Base-by-base conservation (phyloP, 2,113 vertebrate species). In the Anhinga anhinga region DNA sequence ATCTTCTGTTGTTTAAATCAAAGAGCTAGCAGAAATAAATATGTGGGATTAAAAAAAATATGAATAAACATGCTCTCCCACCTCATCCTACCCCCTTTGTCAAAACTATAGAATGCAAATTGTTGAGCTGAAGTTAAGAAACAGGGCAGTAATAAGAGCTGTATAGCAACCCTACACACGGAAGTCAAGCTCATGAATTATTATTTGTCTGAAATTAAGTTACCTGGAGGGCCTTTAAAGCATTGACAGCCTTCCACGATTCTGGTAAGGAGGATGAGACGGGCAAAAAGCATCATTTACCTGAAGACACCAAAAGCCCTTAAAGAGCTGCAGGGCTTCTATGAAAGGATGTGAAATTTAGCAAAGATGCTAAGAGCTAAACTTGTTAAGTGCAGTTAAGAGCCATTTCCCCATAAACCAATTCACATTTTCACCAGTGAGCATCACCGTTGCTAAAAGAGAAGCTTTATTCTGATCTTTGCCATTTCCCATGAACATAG, bases 1-100 rank as follows among this genome's bases (percentile, higher is more conserved):
- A 53, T 92, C 72, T 93, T 95, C 86, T 95, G 94, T 61, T 94
- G 86, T 86, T 93, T 92, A 95, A 92, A 97, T 95, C 96, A 95
- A 90, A 97, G 59, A 83, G 40, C 92, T 90, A 90, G 82, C 52
- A 92, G 91, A 97, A 97, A 95, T 89, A 95, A 97, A 76, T 88
- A 86, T 10, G 44, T 52, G 44, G 36, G 23, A 82, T 86, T 77
- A 8, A 72, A 93, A 93, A 86, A 62, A 52, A 79, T 5, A 67
- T 5, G 20, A 94, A 50, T 53, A 88, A 95, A 90, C 71, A 89
- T 27, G 29, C 38, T 81, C 32, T 77, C 62, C 62, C 14, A 86
- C 50, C 55, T 91, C 86, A 84, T 89, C 45, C 25, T 42, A 62
- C 13, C 69, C 88, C 50, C 45, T 80, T 32, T 47, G 42, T 88